Percentiles rank a stretch among this genome's conserved stretches.
These are phyloP conservation scores for Campoletis raptor DNA, from an alignment of 2,888 invertebrate species.

Conservation along the genomic window DNA sequence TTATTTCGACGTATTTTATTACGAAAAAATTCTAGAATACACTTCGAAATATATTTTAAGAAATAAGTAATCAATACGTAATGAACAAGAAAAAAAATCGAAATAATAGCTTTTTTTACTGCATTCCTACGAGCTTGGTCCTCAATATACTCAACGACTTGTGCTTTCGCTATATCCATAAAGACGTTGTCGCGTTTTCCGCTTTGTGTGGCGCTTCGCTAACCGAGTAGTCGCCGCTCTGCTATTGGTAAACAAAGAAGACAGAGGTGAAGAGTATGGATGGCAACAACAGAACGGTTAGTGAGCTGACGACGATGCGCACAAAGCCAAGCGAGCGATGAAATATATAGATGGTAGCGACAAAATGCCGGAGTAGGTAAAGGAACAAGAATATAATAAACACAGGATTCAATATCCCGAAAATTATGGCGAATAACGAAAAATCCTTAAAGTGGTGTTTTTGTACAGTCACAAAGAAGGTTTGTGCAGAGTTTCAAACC, in stretches of 20 bases:
- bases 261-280: not conserved
- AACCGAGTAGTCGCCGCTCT: not conserved
- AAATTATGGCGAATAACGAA: not conserved
- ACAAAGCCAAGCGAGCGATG: not conserved
- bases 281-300: not conserved
- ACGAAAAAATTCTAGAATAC: too few species aligned
- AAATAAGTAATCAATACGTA: too few species aligned
- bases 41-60: too few species aligned
- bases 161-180: not conserved
- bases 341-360: not conserved
- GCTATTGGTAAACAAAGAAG: constrained; percentile 8
- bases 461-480: not conserved
- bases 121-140: too few species aligned
- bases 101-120: too few species aligned
- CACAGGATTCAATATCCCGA: not conserved
- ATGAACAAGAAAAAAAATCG: too few species aligned
- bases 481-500: not conserved
- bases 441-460: not conserved
- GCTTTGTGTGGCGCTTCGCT: not conserved
- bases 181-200: not conserved
- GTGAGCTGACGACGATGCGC: not conserved
- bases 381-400: not conserved
- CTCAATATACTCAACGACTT: too few species aligned
- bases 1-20: too few species aligned
- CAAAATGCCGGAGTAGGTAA: not conserved